phyloP scores from a whole-genome alignment of 2,113 vertebrate species.

The Dipodomys ordii region DNA sequence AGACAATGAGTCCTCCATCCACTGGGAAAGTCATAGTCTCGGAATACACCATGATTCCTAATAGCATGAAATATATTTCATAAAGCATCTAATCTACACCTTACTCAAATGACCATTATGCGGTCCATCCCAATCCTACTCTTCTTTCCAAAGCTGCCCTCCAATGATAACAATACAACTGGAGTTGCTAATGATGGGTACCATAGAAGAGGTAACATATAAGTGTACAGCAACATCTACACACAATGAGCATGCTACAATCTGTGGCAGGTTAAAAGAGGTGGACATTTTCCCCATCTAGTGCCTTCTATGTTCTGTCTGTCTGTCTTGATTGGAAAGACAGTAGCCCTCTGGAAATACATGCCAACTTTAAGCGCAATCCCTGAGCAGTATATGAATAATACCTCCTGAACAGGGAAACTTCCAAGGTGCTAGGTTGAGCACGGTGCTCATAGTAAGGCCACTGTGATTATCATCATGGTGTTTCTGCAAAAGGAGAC shows the following conservation, averaged over 20 bases:
- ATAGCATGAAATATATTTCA: neutral
- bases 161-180: neutral
- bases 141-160: neutral
- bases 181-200: neutral
- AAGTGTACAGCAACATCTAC: neutral
- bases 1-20: neutral
- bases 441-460: neutral
- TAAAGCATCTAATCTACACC: neutral
- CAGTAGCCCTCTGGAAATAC: slow-evolving; percentile 12
- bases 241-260: neutral
- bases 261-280: neutral
- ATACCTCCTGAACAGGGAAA: neutral
- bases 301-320: neutral
- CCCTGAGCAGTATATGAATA: neutral
- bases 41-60: neutral
- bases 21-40: neutral
- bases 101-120: neutral
- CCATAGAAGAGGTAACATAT: neutral
- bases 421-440: neutral
- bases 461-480: neutral
- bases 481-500: neutral
- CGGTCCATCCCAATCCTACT: neutral
- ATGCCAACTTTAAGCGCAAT: slow-evolving; percentile 3
- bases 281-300: neutral
- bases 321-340: neutral